Evolutionary conservation across 2,113 vertebrate species (phyloP), one percentile per base, ranked within the genome.

Genomic region (Odontesthes bonariensis): DNA sequence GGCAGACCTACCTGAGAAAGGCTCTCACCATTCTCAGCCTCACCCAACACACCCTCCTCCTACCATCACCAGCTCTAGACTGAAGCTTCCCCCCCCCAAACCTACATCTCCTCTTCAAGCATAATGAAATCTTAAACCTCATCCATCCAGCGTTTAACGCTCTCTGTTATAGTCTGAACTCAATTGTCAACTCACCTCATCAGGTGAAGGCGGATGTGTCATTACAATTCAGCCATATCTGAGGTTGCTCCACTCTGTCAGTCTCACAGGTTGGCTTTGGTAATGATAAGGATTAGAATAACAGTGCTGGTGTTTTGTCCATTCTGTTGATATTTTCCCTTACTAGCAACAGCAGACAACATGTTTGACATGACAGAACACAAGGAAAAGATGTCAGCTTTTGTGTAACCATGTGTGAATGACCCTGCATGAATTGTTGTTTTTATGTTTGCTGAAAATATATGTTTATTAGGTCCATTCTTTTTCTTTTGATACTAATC

Each of bases 1-100:
- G 91, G 83, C 86, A 89, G 89, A 89, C 80, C 82, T 64, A 84
- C 86, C 89, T 92, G 86, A 86, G 82, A 89, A 88, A 85, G 74
- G 74, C 91, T 86, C 85, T 85, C 80, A 64, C 76, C 73, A 72
- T 73, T 79, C 79, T 85, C 84, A 77, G 75, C 75, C 87, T 83
- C 77, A 81, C 85, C 86, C 59, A 23, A 72, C 78, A 82, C 85
- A 40, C 79, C 81, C 72, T 72, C 82, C 86, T 75, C 79, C 71
- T 68, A 57, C 72, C 59, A 3, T 40, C 69, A 27, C 42, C 19
- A 1, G 66, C 69, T 75, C 78, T 31, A 70, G 66, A 69, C 79
- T 69, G 76, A 33, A 8, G 58, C 49, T 85, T 75, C 46, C 14
- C 52, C 19, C 57, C 53, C 17, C 9, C n/a, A 10, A 10, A 35